Conservation (phyloP, 1,140 invertebrate genomes). For the Lordiphosa collinella region DNA sequence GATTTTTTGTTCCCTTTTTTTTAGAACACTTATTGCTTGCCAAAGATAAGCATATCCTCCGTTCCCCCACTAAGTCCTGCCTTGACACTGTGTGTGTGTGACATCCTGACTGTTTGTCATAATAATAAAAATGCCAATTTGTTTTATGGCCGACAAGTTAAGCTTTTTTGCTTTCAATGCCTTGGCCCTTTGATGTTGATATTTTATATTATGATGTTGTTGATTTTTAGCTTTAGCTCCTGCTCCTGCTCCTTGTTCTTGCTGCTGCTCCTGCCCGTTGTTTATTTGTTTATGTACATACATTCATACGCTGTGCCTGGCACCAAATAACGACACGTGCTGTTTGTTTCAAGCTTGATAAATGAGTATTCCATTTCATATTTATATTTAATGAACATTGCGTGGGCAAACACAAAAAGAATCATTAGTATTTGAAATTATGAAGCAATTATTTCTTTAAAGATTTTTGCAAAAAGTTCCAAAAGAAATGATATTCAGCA, state of each 20-base stretch:
- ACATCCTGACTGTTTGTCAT: conserved; percentile 75
- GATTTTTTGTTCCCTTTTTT: conserved; percentile 19
- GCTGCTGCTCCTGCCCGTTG: not conserved
- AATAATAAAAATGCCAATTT: conserved; percentile 77
- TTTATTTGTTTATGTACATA: conserved; percentile 2
- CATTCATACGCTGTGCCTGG: not conserved
- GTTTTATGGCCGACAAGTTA: conserved; percentile 73
- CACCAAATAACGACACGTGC: not conserved
- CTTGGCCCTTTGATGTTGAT: conserved; percentile 61
- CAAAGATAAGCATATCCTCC: conserved; percentile 34
- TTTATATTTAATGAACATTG: too few relatives aligned
- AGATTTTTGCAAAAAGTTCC: too few relatives aligned
- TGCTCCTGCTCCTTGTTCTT: not conserved
- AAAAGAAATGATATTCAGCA: too few relatives aligned
- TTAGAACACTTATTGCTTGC: conserved; percentile 12
- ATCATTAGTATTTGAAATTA: too few relatives aligned
- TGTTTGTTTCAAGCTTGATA: not conserved
- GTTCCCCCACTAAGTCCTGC: conserved; percentile 1
- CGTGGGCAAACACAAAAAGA: too few relatives aligned
- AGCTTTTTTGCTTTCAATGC: conserved; percentile 45
- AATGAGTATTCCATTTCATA: too few relatives aligned
- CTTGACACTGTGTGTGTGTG: conserved; percentile 41
- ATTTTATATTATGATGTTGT: conserved; percentile 57
- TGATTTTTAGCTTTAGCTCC: not conserved
- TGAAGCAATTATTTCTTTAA: too few relatives aligned